These are phyloP conservation scores for Anadara kagoshimensis DNA, from an alignment of 1,140 invertebrate species.

Conservation along the genomic window DNA sequence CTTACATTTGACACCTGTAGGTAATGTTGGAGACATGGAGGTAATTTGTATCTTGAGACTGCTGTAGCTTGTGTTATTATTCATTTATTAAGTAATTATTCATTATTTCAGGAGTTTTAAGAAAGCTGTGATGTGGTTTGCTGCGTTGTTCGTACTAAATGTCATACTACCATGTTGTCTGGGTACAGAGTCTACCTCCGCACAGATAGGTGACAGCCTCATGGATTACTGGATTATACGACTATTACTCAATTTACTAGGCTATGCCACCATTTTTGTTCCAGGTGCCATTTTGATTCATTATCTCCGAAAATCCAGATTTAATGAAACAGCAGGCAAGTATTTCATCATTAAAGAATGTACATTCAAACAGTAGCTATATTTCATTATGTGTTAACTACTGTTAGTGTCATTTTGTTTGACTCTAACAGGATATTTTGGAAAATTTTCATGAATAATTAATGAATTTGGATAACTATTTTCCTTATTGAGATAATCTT, in stretches of 20 bases:
- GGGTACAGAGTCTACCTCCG: slow-evolving; percentile 42
- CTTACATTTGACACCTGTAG: too few relatives aligned
- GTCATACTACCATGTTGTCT: slow-evolving; percentile 44
- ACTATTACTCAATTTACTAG: slow-evolving; percentile 83
- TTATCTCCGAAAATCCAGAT: slow-evolving; percentile 87
- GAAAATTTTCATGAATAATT: too few relatives aligned
- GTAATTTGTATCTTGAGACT: too few relatives aligned
- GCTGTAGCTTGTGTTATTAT: too few relatives aligned
- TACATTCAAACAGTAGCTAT: neutral
- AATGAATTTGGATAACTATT: too few relatives aligned
- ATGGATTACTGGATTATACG: slow-evolving; percentile 84
- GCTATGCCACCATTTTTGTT: slow-evolving; percentile 91
- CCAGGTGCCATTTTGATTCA: slow-evolving; percentile 90
- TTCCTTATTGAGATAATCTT: too few relatives aligned
- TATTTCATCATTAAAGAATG: slow-evolving; percentile 29
- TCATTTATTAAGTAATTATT: too few relatives aligned
- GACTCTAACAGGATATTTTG: too few relatives aligned
- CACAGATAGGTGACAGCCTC: slow-evolving; percentile 21
- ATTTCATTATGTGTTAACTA: neutral
- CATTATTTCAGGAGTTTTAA: slow-evolving; percentile 25
- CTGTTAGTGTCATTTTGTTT: too few relatives aligned
- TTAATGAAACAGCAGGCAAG: slow-evolving; percentile 86
- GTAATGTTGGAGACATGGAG: too few relatives aligned
- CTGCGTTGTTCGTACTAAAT: slow-evolving; percentile 40
- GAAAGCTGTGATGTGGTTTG: slow-evolving; percentile 36